Evolutionary conservation across 1,140 invertebrate genomes (phyloP).

Genomic region (Drosophila triauraria): DNA sequence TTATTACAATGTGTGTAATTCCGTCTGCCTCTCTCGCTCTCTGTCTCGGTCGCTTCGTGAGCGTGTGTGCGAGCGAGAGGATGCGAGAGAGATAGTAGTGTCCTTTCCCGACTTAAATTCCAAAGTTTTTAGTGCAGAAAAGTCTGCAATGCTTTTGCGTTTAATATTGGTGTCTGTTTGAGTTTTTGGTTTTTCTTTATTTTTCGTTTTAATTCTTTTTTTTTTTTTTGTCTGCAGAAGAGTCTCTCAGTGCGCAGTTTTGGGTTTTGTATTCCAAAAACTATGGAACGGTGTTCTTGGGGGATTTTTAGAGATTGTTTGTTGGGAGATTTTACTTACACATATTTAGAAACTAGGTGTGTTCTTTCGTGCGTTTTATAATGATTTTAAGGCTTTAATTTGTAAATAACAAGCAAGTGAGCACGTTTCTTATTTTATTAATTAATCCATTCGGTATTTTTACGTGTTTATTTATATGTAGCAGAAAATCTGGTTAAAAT

Average conservation of each 20-base stretch:
- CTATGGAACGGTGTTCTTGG: conserved; percentile 4
- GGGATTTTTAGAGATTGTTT: not conserved
- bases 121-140: conserved; percentile 78
- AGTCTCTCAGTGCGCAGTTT: conserved; percentile 49
- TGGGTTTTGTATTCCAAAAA: conserved; percentile 3
- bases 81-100: conserved; percentile 3
- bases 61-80: conserved; percentile 43
- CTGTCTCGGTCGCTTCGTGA: conserved; percentile 27
- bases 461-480: no score
- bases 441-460: no score
- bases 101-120: conserved; percentile 66
- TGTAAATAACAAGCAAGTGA: not conserved
- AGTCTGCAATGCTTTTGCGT: conserved; percentile 72
- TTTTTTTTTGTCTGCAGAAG: conserved; percentile 32
- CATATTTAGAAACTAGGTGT: not conserved
- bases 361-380: not conserved
- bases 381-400: no score
- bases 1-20: conserved; percentile 82
- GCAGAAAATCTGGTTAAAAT: no score
- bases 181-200: conserved; percentile 27
- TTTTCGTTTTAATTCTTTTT: not conserved
- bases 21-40: conserved; percentile 34
- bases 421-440: no score
- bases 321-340: not conserved
- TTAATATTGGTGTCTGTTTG: conserved; percentile 67